Conservation (phyloP, 2,888 invertebrate species). For the Psylliodes chrysocephalus region DNA sequence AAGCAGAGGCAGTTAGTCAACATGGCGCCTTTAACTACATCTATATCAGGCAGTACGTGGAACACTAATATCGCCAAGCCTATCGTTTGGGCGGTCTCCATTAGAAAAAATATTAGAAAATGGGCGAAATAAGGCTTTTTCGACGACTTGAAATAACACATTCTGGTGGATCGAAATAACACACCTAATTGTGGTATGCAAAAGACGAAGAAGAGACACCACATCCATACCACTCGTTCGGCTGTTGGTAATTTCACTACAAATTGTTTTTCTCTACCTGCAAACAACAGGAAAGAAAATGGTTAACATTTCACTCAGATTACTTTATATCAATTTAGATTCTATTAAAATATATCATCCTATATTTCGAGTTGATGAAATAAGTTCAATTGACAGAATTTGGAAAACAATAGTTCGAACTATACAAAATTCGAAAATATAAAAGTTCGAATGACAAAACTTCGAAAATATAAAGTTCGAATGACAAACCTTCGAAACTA, state of each 20-base stretch:
- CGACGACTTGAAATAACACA: constrained; percentile 91
- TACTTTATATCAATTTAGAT: too few relatives aligned
- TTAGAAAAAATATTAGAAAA: constrained; percentile 77
- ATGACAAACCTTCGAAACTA: too few relatives aligned
- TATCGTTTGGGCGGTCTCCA: constrained; percentile 89
- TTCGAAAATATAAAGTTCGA: too few relatives aligned
- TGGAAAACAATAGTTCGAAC: too few relatives aligned
- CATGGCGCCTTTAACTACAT: constrained; percentile 96
- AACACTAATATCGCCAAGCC: constrained; percentile 90
- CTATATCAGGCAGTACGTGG: constrained; percentile 88
- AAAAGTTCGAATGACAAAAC: too few relatives aligned
- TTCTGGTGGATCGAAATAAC: constrained; percentile 83
- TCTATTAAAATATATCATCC: too few relatives aligned
- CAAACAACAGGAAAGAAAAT: too few relatives aligned
- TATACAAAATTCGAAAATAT: too few relatives aligned
- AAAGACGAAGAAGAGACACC: constrained; percentile 89
- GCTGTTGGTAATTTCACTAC: constrained; percentile 82
- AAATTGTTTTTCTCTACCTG: constrained; percentile 89
- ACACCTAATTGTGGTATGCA: constrained; percentile 90
- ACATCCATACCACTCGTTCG: constrained; percentile 92
- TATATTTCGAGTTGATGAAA: too few relatives aligned
- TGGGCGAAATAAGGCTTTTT: constrained; percentile 75
- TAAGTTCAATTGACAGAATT: too few relatives aligned
- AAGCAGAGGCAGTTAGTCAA: constrained; percentile 95
- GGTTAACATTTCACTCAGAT: too few relatives aligned